Conservation (phyloP, 1,140 invertebrate species). For the Seison nebaliae region DNA sequence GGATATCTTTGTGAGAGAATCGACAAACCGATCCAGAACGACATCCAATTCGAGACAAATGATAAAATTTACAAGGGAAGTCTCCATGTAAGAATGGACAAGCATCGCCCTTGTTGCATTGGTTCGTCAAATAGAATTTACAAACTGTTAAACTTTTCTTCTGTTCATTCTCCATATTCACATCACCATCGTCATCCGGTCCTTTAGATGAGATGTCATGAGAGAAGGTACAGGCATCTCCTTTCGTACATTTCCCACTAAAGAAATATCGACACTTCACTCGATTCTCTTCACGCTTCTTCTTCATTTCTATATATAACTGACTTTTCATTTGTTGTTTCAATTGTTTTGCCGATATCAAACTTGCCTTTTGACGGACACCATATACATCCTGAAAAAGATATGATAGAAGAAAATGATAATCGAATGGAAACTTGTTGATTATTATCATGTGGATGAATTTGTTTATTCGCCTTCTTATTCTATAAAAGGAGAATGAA, state of each 20-base stretch:
- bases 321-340: no score
- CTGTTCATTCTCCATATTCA: conserved; percentile 44
- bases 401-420: no score
- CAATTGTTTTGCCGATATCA: no score
- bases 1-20: conserved; percentile 63
- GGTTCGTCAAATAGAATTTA: conserved; percentile 81
- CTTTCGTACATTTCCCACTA: conserved; percentile 20
- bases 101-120: conserved; percentile 72
- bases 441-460: no score
- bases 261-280: conserved; percentile 8
- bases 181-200: no score
- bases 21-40: conserved; percentile 48
- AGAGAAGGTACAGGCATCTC: conserved; percentile 52
- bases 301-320: not conserved
- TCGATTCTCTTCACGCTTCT: conserved; percentile 10
- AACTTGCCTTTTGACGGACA: no score
- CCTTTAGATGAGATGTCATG: no score
- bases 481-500: no score
- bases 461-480: no score
- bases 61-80: conserved; percentile 87
- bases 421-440: no score
- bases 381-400: no score
- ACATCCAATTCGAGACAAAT: conserved; percentile 44
- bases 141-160: conserved; percentile 69
- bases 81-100: conserved; percentile 83